Base-by-base conservation (phyloP, 1,140 invertebrate species). In the Formica selysi region DNA sequence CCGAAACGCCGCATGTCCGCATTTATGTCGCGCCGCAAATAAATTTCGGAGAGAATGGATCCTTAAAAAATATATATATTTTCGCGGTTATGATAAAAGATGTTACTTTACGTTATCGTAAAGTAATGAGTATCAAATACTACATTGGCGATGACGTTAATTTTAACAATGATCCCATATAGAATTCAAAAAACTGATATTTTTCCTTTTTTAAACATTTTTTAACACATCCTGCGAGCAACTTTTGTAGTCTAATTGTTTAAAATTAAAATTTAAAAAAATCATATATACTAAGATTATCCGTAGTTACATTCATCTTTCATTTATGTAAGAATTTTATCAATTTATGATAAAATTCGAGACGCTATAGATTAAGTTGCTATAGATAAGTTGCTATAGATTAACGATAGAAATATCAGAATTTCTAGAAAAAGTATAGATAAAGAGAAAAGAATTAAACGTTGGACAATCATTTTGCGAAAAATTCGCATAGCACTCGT, bases 401-500 rank as follows among this genome's bases (percentile, higher is more conserved):
- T n/a, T 48, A 36, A 22, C 13, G 13, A 41, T 70, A 8, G n/a
- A 67, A 67, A 79, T 71, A 22, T 26, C 36, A 71, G 11, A 44
- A 36, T 74, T 61, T 62, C 13, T 83, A 2, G 57, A 83, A 48
- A 59, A 74, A 74, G 11, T 26, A 36, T 8, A 26, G 57, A 67
- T 65, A 44, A 78, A 78, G 73, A 59, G 6, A 36, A 57, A 68
- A 79, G 65, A 70, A 86, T 68, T 38, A n/a, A 73, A 32, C 44
- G 38, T 62, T 32, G 61, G 44, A 64, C 67, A 85, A 85, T 88
- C 79, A 88, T 88, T 88, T 83, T 59, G 85, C 44, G 87, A 93
- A 93, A 92, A 92, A 91, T 90, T 44, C 57, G 84, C 87, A 91
- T 91, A 80, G 19, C 86, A 70, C 48, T 26, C 86, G 16, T 44